Evolutionary conservation across 1,140 invertebrate genomes (phyloP).

Genomic region (Centruroides vittatus): DNA sequence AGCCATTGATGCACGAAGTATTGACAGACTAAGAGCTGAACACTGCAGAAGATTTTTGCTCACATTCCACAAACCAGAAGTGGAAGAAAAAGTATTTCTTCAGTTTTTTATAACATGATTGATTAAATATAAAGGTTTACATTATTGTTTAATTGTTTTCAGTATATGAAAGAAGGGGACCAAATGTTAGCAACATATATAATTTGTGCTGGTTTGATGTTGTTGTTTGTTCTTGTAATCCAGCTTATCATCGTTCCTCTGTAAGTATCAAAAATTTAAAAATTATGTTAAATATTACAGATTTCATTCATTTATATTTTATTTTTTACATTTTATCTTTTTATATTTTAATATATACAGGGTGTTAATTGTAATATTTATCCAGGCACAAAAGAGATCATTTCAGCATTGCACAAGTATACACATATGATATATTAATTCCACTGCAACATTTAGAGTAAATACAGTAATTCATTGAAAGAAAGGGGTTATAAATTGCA

Average conservation of each 20-base stretch:
- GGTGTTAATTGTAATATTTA: no score
- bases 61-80: slow-evolving; percentile 55
- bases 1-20: slow-evolving; percentile 86
- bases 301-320: no score
- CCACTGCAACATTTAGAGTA: no score
- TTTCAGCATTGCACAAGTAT: no score
- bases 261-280: slow-evolving; percentile 37
- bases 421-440: no score
- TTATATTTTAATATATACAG: no score
- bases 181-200: slow-evolving; percentile 71
- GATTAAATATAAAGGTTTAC: background rate
- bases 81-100: slow-evolving; percentile 51
- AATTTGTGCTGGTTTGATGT: slow-evolving; percentile 59
- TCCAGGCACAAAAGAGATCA: no score
- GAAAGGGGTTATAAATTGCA: no score
- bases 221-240: slow-evolving; percentile 25
- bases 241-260: slow-evolving; percentile 45
- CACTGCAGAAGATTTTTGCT: slow-evolving; percentile 66
- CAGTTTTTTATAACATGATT: slow-evolving; percentile 14
- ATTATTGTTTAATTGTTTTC: slow-evolving; percentile 24
- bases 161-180: slow-evolving; percentile 63
- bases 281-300: no score
- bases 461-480: no score
- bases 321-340: no score
- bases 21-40: slow-evolving; percentile 66